Evolutionary conservation across 2,888 invertebrate species (phyloP), one percentile per base, ranked within the genome.

Genomic region (Chloromyia formosa): DNA sequence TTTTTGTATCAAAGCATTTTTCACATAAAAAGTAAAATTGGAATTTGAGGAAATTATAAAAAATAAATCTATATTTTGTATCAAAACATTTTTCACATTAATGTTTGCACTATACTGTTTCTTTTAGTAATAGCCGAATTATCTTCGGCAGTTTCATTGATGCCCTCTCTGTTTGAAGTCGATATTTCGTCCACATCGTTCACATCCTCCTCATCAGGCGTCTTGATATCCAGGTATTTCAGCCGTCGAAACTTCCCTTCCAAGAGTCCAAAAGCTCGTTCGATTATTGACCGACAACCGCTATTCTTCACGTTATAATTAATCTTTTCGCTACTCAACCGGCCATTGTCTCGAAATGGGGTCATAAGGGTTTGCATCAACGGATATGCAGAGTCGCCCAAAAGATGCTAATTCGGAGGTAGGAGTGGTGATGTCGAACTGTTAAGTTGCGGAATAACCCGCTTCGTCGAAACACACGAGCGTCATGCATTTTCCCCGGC

Each of bases 321-420:
- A 1, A 1, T 12, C 4, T 61, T 9, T 12, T n/a, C 35, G 14
- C 1, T 2, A 1, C n/a, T 23, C 12, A 61, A 16, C 2, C 14
- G 35, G 10, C 61, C 61, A 27, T 61, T 61, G 12, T 61, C 27
- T 27, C 35, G 10, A 23, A 23, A 61, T 22, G 61, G 61, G 20
- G 61, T 10, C 16, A 61, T 23, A 1, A 61, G 14, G 14, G 23
- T 14, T 12, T 23, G 12, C 14, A 16, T 61, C 14, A 61, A 12
- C 2, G 61, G 61, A 61, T 61, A 61, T 7, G 61, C 61, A 12
- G 61, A 61, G 35, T 61, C 61, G 4, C 61, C 61, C 9, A 61
- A 1, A 12, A 61, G 27, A 61, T 23, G 2, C 14, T 1, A 2
- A 0, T 61, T 22, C n/a, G 10, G 14, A n/a, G 22, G 14, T 10